Evolutionary conservation across 2,888 invertebrate species (phyloP).

Genomic region (Morpho helenor): DNA sequence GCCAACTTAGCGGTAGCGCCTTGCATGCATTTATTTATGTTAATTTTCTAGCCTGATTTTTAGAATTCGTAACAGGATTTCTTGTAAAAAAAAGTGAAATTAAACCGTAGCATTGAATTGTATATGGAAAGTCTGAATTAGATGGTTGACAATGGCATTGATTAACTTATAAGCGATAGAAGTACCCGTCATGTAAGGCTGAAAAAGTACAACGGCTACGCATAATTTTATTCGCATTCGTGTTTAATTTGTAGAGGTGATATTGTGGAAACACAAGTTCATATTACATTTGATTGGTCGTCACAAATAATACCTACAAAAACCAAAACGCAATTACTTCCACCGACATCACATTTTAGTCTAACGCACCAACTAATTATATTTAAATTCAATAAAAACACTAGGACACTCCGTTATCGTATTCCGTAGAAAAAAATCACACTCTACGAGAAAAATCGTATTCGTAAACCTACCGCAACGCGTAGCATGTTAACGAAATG

Average conservation of each 20-base stretch:
- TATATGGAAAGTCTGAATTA: not conserved
- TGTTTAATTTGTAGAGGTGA: not conserved
- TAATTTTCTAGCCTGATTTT: no score
- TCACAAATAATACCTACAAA: conserved; percentile 20
- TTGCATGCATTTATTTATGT: no score
- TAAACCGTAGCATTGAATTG: no score
- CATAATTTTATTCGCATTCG: not conserved
- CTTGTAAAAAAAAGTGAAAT: no score
- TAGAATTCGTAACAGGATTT: no score
- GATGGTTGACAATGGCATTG: conserved; percentile 1
- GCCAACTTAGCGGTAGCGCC: no score
- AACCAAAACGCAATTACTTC: conserved; percentile 17
- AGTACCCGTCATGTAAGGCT: conserved; percentile 2
- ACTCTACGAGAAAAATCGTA: conserved; percentile 13
- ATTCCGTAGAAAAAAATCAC: conserved; percentile 21
- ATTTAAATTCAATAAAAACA: conserved; percentile 16
- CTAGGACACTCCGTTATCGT: conserved; percentile 10
- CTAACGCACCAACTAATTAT: conserved; percentile 15
- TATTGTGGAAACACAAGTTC: conserved; percentile 24
- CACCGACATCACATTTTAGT: conserved; percentile 19
- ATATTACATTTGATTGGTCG: conserved; percentile 15
- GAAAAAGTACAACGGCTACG: no score
- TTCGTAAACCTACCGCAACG: conserved; percentile 41
- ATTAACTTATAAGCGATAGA: conserved; percentile 1
- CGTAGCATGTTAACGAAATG: conserved; percentile 45